phyloP scores from a whole-genome alignment of 2,888 invertebrate genomes.

The Zhuqinia jingwanae region DNA sequence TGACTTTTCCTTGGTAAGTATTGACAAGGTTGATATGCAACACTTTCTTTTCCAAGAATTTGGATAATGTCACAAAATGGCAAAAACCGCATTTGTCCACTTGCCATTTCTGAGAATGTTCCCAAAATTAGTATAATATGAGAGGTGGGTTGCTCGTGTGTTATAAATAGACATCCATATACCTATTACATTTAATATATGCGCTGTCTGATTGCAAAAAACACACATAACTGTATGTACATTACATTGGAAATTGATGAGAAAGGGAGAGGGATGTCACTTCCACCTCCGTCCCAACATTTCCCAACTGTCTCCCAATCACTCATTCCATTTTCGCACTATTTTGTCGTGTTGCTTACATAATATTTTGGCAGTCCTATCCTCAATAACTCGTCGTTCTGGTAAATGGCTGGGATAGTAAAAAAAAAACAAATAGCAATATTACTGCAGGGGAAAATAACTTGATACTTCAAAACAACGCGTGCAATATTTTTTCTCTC shows the following conservation, averaged over 20 bases:
- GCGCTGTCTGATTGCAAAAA: no score
- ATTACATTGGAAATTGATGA: constrained; percentile 49
- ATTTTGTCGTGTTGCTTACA: not conserved
- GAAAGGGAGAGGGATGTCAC: constrained; percentile 46
- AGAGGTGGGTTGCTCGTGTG: constrained; percentile 1
- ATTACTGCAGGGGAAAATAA: not conserved
- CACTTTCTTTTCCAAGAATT: not conserved
- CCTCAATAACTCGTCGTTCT: not conserved
- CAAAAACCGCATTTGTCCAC: not conserved
- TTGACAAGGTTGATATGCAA: not conserved
- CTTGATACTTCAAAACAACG: constrained; percentile 54
- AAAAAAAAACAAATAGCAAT: constrained; percentile 51
- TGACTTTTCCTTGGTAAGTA: not conserved
- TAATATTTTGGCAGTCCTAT: not conserved
- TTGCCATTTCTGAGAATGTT: not conserved
- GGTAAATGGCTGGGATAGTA: constrained; percentile 52
- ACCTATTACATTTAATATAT: no score
- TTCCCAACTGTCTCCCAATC: constrained; percentile 50
- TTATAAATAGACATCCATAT: not conserved
- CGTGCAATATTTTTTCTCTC: constrained; percentile 34
- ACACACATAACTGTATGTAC: not conserved
- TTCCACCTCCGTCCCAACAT: no score
- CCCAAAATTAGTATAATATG: not conserved
- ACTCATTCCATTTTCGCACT: constrained; percentile 57
- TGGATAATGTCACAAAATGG: not conserved